A percentile compares a stretch with the other conserved stretches of the same genome.
These are phyloP conservation scores for Falco berigora DNA, from an alignment of 2,797 vertebrate species.

Conservation along the genomic window DNA sequence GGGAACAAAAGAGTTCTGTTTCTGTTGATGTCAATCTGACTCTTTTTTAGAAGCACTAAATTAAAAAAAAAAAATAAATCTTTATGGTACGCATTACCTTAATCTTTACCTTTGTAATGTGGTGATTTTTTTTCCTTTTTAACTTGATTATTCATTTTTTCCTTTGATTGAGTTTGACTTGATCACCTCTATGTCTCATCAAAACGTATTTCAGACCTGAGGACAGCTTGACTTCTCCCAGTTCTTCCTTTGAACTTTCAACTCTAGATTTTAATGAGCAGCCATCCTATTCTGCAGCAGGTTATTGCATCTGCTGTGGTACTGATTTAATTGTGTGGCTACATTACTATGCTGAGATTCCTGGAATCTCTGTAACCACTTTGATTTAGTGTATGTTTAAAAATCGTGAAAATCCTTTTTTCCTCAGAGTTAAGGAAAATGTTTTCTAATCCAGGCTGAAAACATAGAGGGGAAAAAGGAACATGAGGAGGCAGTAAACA, in stretches of 20 bases:
- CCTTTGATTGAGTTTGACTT: constrained; percentile 7
- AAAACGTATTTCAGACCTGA: constrained; percentile 19
- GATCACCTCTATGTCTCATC: neutral
- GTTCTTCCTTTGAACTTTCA: constrained; percentile 49
- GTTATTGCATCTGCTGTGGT: constrained; percentile 4
- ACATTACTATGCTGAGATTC: neutral
- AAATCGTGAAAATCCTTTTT: neutral
- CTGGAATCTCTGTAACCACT: neutral
- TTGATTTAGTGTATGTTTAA: neutral
- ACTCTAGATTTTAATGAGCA: constrained; percentile 48
- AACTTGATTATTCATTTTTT: constrained; percentile 43
- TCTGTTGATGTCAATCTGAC: neutral
- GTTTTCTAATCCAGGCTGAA: constrained; percentile 5
- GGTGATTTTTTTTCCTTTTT: neutral
- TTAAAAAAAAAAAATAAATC: neutral
- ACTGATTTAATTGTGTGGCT: constrained; percentile 12
- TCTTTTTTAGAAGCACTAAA: neutral
- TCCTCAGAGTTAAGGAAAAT: neutral
- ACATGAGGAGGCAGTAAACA: neutral
- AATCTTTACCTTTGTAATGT: constrained; percentile 2
- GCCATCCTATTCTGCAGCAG: constrained; percentile 1
- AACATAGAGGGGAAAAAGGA: neutral
- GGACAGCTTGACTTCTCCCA: constrained; percentile 37
- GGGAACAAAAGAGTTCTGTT: neutral
- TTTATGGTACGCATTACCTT: neutral